Evolutionary conservation across 2,888 invertebrate species (phyloP).

Genomic region (Carpatolechia fugitivella): DNA sequence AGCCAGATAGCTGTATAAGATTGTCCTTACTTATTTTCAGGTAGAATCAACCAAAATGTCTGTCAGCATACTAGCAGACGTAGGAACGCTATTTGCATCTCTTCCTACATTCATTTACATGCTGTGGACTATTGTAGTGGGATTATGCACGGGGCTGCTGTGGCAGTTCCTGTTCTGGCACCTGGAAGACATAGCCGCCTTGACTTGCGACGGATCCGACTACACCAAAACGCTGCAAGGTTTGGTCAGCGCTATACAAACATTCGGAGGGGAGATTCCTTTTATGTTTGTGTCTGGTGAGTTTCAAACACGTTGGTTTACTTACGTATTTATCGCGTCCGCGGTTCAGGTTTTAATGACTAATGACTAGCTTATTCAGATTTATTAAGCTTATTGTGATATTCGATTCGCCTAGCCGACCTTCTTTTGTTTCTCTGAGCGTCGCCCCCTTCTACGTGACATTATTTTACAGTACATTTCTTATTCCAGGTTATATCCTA

Average conservation of each 20-base stretch:
- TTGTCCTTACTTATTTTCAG: constrained; percentile 54
- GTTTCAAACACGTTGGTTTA: no score
- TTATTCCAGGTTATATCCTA: constrained; percentile 82
- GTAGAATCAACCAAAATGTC: constrained; percentile 82
- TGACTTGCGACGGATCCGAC: constrained; percentile 60
- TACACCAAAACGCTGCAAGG: constrained; percentile 88
- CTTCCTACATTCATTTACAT: constrained; percentile 86
- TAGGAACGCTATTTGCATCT: constrained; percentile 82
- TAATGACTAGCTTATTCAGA: no score
- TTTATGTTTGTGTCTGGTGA: constrained; percentile 90
- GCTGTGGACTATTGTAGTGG: constrained; percentile 89
- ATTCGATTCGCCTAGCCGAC: no score
- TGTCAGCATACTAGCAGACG: constrained; percentile 83
- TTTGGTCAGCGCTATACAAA: constrained; percentile 86
- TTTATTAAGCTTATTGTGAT: no score
- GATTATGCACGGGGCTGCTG: constrained; percentile 89
- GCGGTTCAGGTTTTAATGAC: no score
- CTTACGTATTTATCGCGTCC: no score
- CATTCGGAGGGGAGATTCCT: constrained; percentile 91
- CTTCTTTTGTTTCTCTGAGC: no score
- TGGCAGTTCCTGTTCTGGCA: constrained; percentile 95
- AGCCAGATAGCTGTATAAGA: no score
- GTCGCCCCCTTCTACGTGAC: no score
- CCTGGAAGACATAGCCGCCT: constrained; percentile 84
- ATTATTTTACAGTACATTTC: neutral